Conservation (phyloP, 2,113 vertebrate genomes). For the Astur gentilis region DNA sequence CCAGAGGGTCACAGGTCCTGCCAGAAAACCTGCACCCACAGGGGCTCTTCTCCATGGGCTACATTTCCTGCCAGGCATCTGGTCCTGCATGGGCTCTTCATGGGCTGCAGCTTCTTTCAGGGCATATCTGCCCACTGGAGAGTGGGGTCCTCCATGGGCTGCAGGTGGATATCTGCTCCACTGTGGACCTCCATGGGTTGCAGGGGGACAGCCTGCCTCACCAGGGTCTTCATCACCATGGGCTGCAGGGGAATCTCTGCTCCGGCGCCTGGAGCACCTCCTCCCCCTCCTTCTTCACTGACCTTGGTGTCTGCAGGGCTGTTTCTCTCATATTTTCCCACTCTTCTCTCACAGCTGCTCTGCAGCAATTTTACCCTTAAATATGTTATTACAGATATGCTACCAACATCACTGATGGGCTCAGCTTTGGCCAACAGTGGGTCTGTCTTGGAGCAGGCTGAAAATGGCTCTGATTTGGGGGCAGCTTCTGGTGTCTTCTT, state of each 20-base stretch:
- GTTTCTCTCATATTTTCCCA: not conserved
- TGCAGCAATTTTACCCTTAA: not conserved
- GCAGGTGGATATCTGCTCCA: too few species aligned
- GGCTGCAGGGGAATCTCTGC: not conserved
- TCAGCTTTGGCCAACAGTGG: not conserved
- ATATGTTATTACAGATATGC: not conserved
- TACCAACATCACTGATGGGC: not conserved
- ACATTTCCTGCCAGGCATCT: not conserved
- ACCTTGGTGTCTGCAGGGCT: not conserved
- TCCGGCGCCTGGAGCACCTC: rapidly evolving
- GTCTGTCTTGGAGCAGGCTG: not conserved
- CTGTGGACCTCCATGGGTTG: not conserved
- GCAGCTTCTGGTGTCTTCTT: not conserved
- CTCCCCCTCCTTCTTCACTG: not conserved
- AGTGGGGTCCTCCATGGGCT: not conserved
- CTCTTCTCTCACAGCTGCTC: not conserved
- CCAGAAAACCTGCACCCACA: too few species aligned
- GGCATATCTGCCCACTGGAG: not conserved
- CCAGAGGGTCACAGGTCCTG: not conserved
- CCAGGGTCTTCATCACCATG: rapidly evolving
- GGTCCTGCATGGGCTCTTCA: not conserved
- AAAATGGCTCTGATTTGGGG: not conserved
- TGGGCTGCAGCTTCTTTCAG: not conserved
- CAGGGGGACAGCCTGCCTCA: not conserved
- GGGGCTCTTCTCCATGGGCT: not conserved